Percentiles rank a stretch among this genome's conserved stretches.
Evolutionary conservation across 2,797 vertebrate genomes (phyloP).

Genomic region (Lateolabrax maculatus): DNA sequence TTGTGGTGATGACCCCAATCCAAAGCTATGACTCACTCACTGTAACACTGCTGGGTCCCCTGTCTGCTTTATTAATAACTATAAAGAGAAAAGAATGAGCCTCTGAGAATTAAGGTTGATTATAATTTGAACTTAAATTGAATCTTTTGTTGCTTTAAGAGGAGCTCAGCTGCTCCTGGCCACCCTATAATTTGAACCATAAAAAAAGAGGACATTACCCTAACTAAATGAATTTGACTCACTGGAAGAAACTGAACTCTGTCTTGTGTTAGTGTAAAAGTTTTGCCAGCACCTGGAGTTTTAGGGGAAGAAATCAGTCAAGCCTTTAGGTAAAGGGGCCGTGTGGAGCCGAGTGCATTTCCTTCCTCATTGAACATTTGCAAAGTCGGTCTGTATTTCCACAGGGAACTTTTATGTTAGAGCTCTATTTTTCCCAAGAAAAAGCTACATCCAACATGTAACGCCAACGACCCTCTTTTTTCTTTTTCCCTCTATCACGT

Average conservation of each 20-base stretch:
- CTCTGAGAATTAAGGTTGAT: slow-evolving; percentile 41
- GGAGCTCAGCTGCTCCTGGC: slow-evolving; percentile 29
- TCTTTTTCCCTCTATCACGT: not conserved
- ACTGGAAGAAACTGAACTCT: slow-evolving; percentile 10
- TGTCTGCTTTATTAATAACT: slow-evolving; percentile 40
- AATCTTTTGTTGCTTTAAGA: slow-evolving; percentile 57
- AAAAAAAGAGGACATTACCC: slow-evolving; percentile 33
- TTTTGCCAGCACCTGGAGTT: slow-evolving; percentile 26
- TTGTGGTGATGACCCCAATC: slow-evolving; percentile 18
- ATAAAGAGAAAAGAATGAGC: slow-evolving; percentile 15
- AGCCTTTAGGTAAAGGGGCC: no score
- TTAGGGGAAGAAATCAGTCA: not conserved
- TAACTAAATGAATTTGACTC: slow-evolving; percentile 31
- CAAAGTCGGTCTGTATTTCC: not conserved
- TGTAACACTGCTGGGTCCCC: slow-evolving; percentile 10
- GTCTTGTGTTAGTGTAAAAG: slow-evolving; percentile 12
- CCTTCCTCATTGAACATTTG: not conserved
- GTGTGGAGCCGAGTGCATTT: not conserved
- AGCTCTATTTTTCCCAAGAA: not conserved
- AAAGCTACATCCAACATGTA: not conserved
- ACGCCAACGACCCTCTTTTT: not conserved
- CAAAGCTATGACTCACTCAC: slow-evolving; percentile 18
- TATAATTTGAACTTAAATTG: slow-evolving; percentile 52
- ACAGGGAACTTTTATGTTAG: not conserved
- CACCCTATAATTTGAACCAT: slow-evolving; percentile 44